These are phyloP conservation scores for Euwallacea fornicatus DNA, from an alignment of 1,140 invertebrate species.

Conservation along the genomic window DNA sequence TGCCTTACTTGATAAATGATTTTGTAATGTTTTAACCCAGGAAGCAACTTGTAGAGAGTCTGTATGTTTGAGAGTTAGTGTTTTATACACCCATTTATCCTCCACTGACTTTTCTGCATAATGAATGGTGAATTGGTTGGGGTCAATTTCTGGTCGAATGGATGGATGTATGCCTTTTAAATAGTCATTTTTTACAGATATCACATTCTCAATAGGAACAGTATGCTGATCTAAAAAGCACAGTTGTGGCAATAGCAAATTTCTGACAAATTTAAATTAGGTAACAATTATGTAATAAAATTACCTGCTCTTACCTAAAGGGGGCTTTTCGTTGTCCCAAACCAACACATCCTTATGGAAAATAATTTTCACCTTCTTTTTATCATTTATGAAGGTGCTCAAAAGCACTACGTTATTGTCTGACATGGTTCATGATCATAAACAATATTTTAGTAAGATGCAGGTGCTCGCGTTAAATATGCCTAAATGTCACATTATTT, in stretches of 20 bases:
- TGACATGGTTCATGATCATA: conserved; percentile 33
- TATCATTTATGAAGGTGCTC: conserved; percentile 64
- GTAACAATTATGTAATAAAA: background rate
- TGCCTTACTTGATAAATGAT: conserved; percentile 56
- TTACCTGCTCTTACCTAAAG: conserved; percentile 56
- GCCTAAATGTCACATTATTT: too few species aligned
- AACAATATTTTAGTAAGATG: too few species aligned
- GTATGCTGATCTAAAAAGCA: conserved; percentile 57
- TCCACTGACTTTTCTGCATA: conserved; percentile 62
- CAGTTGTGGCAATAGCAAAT: too few species aligned
- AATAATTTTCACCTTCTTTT: conserved; percentile 66
- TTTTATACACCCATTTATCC: conserved; percentile 64
- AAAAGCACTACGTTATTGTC: conserved; percentile 57
- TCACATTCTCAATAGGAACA: conserved; percentile 58
- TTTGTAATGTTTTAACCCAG: conserved; percentile 65
- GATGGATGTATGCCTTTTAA: conserved; percentile 45
- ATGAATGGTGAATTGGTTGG: conserved; percentile 63
- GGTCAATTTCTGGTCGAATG: conserved; percentile 48
- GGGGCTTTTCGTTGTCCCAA: conserved; percentile 64
- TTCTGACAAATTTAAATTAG: background rate
- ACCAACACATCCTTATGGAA: conserved; percentile 64
- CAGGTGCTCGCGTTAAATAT: too few species aligned
- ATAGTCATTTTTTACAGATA: conserved; percentile 58
- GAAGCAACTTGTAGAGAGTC: conserved; percentile 64
- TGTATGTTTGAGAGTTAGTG: conserved; percentile 61